Evolutionary conservation across 2,888 invertebrate genomes (phyloP).

Genomic region (Acrobasis consociella): DNA sequence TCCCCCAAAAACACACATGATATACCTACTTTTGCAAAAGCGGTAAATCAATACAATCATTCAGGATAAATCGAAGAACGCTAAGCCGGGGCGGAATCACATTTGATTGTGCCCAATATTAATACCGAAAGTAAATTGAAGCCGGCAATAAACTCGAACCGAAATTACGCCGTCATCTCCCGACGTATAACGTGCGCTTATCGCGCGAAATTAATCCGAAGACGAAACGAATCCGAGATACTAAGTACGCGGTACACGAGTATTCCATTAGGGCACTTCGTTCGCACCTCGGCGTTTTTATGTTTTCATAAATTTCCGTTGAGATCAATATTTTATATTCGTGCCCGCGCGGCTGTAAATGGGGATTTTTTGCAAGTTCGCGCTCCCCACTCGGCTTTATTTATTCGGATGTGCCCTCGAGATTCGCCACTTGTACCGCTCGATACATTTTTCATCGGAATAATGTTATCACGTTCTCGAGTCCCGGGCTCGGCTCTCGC

Average conservation of each 20-base stretch:
- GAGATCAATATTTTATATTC: constrained; percentile 80
- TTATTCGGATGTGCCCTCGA: constrained; percentile 63
- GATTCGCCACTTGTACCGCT: constrained; percentile 65
- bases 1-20: not conserved
- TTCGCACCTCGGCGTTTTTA: constrained; percentile 71
- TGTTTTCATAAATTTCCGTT: constrained; percentile 78
- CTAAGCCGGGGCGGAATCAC: not conserved
- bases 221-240: constrained; percentile 18
- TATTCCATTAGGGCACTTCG: constrained; percentile 58
- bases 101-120: constrained; percentile 14
- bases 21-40: not conserved
- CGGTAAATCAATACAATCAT: not conserved
- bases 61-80: not conserved
- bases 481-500: constrained; percentile 33
- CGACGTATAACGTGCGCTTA: not conserved
- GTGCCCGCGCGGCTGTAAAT: constrained; percentile 60
- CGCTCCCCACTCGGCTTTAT: constrained; percentile 54
- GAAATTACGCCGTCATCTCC: constrained; percentile 3
- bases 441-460: constrained; percentile 72
- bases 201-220: not conserved
- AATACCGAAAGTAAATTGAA: constrained; percentile 14
- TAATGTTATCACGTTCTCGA: constrained; percentile 69
- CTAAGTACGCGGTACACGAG: constrained; percentile 45
- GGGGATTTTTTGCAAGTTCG: constrained; percentile 63
- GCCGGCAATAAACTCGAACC: constrained; percentile 10